Percentiles rank a stretch among this genome's conserved stretches.
Evolutionary conservation across 2,113 vertebrate species (phyloP).

Genomic region (Motacilla alba): DNA sequence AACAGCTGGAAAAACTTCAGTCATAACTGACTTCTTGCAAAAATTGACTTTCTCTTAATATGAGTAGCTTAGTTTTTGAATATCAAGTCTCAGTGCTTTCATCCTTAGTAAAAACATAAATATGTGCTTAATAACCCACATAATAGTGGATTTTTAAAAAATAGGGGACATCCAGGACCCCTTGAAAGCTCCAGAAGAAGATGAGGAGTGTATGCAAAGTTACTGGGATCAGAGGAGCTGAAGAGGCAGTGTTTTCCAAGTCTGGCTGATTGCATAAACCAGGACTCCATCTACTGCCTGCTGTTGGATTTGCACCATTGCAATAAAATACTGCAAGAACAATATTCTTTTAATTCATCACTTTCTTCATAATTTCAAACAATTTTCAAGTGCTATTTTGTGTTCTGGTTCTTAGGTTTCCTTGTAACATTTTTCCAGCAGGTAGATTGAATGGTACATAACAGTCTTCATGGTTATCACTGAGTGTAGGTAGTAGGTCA

Average conservation of each 20-base stretch:
- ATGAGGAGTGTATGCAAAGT: not conserved
- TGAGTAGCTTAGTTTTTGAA: not conserved
- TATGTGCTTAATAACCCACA: not conserved
- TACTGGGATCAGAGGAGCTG: not conserved
- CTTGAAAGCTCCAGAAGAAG: not conserved
- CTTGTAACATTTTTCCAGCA: not conserved
- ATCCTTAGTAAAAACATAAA: not conserved
- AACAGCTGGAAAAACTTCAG: not conserved
- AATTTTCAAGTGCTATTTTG: not conserved
- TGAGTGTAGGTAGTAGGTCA: not conserved
- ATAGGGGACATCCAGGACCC: rapidly evolving
- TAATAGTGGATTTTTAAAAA: not conserved
- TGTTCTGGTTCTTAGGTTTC: not conserved
- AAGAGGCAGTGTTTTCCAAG: not conserved
- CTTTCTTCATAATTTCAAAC: not conserved
- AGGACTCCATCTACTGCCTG: constrained; percentile 28
- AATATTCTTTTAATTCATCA: not conserved
- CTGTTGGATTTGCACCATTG: not conserved
- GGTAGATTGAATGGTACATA: not conserved
- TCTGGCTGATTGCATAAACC: not conserved
- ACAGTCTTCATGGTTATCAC: not conserved
- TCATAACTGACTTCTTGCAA: not conserved
- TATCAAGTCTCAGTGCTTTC: not conserved
- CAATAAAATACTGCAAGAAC: rapidly evolving
- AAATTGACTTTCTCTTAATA: not conserved